Evolutionary conservation across 2,888 invertebrate genomes (phyloP).

Genomic region (Sisyra terminalis): DNA sequence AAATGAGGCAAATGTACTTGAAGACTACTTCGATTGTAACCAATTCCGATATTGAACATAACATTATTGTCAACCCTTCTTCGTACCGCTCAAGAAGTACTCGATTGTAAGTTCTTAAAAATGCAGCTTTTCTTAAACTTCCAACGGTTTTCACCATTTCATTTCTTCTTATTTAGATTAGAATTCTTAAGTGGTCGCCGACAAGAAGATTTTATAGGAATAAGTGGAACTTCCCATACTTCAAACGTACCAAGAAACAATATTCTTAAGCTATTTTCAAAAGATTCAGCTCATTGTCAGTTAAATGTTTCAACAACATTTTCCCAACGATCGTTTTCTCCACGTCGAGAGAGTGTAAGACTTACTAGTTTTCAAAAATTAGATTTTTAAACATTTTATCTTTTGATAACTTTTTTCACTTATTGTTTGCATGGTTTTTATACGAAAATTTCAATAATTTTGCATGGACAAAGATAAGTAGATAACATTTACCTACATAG

Average conservation of each 20-base stretch:
- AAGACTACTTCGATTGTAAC: conserved; percentile 7
- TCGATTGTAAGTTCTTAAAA: conserved; percentile 14
- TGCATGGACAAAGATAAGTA: not conserved
- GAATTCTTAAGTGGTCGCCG: conserved; percentile 31
- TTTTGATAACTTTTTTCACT: too few species aligned
- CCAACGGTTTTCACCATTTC: not conserved
- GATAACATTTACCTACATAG: not conserved
- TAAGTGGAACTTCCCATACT: conserved; percentile 21
- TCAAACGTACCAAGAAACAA: conserved; percentile 25
- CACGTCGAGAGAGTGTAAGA: conserved; percentile 38
- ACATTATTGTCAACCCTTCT: conserved; percentile 13
- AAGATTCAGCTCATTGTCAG: conserved; percentile 22
- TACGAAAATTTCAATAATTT: not conserved
- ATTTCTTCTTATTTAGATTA: conserved; percentile 22
- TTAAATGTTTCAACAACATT: conserved; percentile 19
- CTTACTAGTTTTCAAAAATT: conserved; percentile 3
- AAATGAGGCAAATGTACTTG: conserved; percentile 1
- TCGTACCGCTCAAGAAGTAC: conserved; percentile 14
- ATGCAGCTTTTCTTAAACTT: not conserved
- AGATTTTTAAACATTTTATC: not conserved
- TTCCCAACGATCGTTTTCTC: conserved; percentile 33
- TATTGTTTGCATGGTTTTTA: not conserved
- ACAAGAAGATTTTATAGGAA: conserved; percentile 22
- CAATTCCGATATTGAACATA: conserved; percentile 7
- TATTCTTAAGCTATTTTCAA: conserved; percentile 21